phyloP scores from a whole-genome alignment of 2,888 invertebrate genomes.

The Sympetrum striolatum region DNA sequence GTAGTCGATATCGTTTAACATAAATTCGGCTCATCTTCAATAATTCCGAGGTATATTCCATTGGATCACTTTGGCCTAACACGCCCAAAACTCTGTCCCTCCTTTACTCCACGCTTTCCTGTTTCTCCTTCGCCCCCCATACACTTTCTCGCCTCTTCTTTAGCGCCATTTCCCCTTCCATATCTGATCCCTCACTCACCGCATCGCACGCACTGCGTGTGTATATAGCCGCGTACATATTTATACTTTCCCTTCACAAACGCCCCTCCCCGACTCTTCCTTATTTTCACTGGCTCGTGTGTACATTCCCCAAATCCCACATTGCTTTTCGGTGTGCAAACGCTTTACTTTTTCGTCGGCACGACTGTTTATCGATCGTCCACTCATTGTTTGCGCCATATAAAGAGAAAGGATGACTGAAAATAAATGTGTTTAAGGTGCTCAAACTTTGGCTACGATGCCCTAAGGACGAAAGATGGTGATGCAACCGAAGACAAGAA shows the following conservation, averaged over 20 bases:
- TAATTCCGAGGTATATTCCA: no score
- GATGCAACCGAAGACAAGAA: no score
- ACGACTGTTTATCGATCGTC: conserved; percentile 5
- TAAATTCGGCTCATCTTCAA: no score
- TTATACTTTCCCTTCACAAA: not conserved
- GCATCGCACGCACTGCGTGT: conserved; percentile 28
- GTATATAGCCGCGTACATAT: conserved; percentile 37
- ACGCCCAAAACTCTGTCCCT: not conserved
- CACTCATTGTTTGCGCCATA: not conserved
- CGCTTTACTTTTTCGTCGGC: not conserved
- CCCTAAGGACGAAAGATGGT: no score
- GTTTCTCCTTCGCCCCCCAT: not conserved
- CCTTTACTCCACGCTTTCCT: not conserved
- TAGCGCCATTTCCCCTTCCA: not conserved
- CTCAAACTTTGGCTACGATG: no score
- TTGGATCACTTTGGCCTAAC: not conserved
- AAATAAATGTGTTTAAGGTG: no score
- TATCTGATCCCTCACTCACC: conserved; percentile 8
- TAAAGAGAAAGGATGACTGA: not conserved
- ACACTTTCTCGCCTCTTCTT: no score
- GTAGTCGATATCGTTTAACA: no score
- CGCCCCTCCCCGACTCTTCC: not conserved
- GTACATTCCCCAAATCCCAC: not conserved
- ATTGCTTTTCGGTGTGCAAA: not conserved
- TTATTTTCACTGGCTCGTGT: not conserved